phyloP scores from a whole-genome alignment of 2,113 vertebrate species.

The Falco punctatus region DNA sequence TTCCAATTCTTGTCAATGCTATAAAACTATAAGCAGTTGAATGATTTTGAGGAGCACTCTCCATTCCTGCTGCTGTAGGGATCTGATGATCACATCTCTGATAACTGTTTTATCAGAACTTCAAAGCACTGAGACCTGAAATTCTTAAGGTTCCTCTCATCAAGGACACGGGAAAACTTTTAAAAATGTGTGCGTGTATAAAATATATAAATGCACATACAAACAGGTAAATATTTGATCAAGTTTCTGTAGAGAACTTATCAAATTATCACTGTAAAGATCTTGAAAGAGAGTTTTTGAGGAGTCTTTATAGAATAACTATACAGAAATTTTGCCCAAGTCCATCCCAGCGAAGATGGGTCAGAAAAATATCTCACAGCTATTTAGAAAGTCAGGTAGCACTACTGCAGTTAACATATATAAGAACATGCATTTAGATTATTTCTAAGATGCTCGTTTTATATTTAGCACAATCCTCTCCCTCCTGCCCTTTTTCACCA shows the following conservation, averaged over 20 bases:
- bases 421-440: background rate
- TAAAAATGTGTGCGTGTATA: background rate
- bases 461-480: background rate
- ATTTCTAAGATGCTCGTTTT: background rate
- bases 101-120: background rate
- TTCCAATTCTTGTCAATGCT: background rate
- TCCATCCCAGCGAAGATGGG: background rate
- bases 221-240: background rate
- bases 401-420: background rate
- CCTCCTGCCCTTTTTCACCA: background rate
- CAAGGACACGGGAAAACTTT: background rate
- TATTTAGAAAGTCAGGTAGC: background rate
- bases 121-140: background rate
- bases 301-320: background rate
- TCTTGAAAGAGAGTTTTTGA: background rate
- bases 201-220: background rate
- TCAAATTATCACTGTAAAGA: background rate
- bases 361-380: background rate
- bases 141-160: background rate
- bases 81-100: background rate
- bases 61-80: background rate
- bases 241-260: background rate
- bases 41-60: background rate
- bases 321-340: background rate
- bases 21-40: background rate